Base-by-base conservation (phyloP, 2,113 vertebrate species). In the Poecilia latipinna region DNA sequence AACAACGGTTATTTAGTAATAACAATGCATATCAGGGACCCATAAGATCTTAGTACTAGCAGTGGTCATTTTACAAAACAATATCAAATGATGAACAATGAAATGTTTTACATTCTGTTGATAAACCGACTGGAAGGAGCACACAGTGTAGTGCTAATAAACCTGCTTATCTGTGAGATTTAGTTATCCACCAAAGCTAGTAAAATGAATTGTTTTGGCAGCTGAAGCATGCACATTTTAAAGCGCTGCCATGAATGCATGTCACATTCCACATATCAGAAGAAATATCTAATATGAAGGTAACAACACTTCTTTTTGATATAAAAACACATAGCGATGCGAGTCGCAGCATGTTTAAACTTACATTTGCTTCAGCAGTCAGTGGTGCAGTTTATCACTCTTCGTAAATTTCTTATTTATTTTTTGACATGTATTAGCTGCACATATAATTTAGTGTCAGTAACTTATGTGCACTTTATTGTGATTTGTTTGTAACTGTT, bases 241-340 rank as follows among this genome's bases (percentile, higher is more conserved):
- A 8, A 29, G 12, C 37, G 78, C 65, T 71, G 54, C 72, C 67
- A 72, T 69, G 15, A 61, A 31, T 70, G 77, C 87, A 87, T 82
- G 72, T 79, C 8, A 42, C 39, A 68, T 22, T 62, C 35, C 54
- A 61, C 57, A 75, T 65, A 68, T 62, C 37, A 65, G n/a, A 69
- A 61, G 3, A 42, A 24, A 70, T 44, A 54, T 37, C 11, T 33
- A 29, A 29, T 19, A 19, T 19, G 32, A 65, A 31, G 44, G 17
- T 70, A 31, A n/a, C 15, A 44, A 31, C 54, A 7, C 33, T 4
- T 33, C 68, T 1, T 32, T 19, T 71, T n/a, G 26, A 26, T 28
- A 17, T 28, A 66, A 28, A 32, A 2, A 63, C 10, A 19, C 22
- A 54, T 54, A 7, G 2, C 19, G 17, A 68, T 44, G 54, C 48